Evolutionary conservation across 2,888 invertebrate genomes (phyloP).

Genomic region (Eudasyphora cyanicolor): DNA sequence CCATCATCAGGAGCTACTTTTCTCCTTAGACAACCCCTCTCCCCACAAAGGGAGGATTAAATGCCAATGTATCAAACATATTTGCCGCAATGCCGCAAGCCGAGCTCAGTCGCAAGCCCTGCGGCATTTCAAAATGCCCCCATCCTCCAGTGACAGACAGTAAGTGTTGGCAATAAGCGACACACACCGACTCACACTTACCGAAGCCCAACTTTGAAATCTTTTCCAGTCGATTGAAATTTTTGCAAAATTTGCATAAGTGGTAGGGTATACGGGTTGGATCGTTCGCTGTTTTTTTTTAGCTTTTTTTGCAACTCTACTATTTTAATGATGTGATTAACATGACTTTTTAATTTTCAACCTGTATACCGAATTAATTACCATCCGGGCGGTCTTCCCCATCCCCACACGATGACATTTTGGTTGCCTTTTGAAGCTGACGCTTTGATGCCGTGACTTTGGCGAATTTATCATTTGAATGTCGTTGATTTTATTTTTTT

Average conservation of each 20-base stretch:
- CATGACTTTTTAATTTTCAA: conserved; percentile 80
- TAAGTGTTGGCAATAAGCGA: conserved; percentile 52
- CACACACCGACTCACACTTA: not conserved
- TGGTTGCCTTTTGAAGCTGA: not conserved
- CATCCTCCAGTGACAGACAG: conserved; percentile 13
- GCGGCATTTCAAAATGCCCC: not conserved
- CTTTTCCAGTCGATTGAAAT: conserved; percentile 1
- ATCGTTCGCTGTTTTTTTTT: not conserved
- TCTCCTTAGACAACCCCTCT: not conserved
- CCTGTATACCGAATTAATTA: conserved; percentile 79
- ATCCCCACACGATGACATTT: conserved; percentile 18
- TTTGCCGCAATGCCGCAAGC: conserved; percentile 50
- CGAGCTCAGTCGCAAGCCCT: not conserved
- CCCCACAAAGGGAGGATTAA: not conserved
- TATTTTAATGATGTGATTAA: conserved; percentile 80
- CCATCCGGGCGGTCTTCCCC: conserved; percentile 77
- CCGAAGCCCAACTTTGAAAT: not conserved
- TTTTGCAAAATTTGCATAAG: conserved; percentile 50
- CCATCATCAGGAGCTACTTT: conserved; percentile 3
- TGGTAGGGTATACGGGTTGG: conserved; percentile 36
- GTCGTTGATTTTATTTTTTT: conserved; percentile 19
- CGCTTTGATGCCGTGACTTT: conserved; percentile 24
- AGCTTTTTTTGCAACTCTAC: conserved; percentile 71
- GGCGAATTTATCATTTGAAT: conserved; percentile 47
- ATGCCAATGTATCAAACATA: conserved; percentile 53